These are phyloP conservation scores for Creontiades dilutus DNA, from an alignment of 2,888 invertebrate species.

Conservation along the genomic window DNA sequence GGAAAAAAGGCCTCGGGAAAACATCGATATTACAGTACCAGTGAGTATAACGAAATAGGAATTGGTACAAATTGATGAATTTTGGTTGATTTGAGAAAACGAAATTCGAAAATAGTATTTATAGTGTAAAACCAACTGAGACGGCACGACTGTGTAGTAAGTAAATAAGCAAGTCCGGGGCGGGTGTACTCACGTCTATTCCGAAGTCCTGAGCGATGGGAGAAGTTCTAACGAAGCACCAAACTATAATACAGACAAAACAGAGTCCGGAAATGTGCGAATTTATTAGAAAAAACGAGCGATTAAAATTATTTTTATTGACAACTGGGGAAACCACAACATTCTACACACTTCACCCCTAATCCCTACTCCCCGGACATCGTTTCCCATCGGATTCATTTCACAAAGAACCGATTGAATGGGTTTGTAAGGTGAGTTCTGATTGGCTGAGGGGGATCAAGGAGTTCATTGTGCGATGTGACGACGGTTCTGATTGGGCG, in stretches of 20 bases:
- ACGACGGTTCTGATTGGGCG: slow-evolving; percentile 37
- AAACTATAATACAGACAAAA: background rate
- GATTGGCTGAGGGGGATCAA: slow-evolving; percentile 70
- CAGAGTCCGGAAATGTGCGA: slow-evolving; percentile 1
- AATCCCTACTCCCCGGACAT: slow-evolving; percentile 72
- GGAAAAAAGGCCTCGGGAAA: background rate
- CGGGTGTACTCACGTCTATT: slow-evolving; percentile 33
- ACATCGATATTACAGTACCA: background rate
- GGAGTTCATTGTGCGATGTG: background rate
- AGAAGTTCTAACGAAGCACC: background rate
- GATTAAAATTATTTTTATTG: slow-evolving; percentile 74
- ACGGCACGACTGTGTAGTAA: slow-evolving; percentile 32
- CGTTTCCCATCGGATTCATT: slow-evolving; percentile 59
- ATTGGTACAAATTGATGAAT: background rate
- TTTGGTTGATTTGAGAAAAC: background rate
- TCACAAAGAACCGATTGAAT: slow-evolving; percentile 76
- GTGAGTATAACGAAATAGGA: background rate
- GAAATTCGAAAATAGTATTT: slow-evolving; percentile 28
- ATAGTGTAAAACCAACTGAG: slow-evolving; percentile 32
- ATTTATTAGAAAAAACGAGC: slow-evolving; percentile 38
- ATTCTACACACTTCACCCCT: slow-evolving; percentile 75
- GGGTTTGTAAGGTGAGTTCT: slow-evolving; percentile 72
- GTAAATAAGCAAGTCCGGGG: slow-evolving; percentile 55
- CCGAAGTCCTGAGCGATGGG: background rate
- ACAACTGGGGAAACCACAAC: slow-evolving; percentile 76